phyloP scores from a whole-genome alignment of 2,113 vertebrate genomes.

The Trematocara unimaculatum region DNA sequence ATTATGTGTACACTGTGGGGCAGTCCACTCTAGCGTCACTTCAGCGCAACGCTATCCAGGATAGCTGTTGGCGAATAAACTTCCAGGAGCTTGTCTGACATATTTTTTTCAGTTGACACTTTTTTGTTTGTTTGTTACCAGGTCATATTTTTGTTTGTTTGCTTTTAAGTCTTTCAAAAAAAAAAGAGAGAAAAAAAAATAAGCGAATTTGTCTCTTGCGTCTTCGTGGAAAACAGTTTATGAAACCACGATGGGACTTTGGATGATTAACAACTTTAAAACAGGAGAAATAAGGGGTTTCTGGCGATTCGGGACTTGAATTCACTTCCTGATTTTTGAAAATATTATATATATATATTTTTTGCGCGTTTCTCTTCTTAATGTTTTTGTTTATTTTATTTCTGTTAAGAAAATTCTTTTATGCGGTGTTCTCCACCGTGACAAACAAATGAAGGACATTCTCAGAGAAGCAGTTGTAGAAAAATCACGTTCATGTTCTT shows the following conservation, averaged over 20 bases:
- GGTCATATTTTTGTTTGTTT: background rate
- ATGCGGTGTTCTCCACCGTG: constrained; percentile 50
- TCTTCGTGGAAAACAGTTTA: background rate
- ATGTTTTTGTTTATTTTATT: constrained; percentile 38
- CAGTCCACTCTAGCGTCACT: background rate
- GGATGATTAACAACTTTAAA: background rate
- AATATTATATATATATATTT: constrained; percentile 67
- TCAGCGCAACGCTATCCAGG: background rate
- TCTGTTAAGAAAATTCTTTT: constrained; percentile 21
- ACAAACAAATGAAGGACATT: constrained; percentile 72
- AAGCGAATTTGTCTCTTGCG: background rate
- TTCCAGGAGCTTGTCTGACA: constrained; percentile 17
- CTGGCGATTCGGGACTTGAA: constrained; percentile 5
- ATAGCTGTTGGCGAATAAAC: background rate
- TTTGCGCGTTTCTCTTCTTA: constrained; percentile 57
- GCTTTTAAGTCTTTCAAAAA: constrained; percentile 19
- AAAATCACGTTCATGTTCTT: constrained; percentile 58
- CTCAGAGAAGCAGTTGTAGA: constrained; percentile 65
- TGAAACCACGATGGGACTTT: background rate
- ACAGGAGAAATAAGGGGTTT: constrained; percentile 36
- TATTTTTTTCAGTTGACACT: background rate
- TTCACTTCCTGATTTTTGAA: constrained; percentile 56
- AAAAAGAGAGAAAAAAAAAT: background rate
- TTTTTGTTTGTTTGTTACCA: background rate
- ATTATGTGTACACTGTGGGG: constrained; percentile 16